phyloP scores from a whole-genome alignment of 2,797 vertebrate genomes.

The Scarus forsteni region DNA sequence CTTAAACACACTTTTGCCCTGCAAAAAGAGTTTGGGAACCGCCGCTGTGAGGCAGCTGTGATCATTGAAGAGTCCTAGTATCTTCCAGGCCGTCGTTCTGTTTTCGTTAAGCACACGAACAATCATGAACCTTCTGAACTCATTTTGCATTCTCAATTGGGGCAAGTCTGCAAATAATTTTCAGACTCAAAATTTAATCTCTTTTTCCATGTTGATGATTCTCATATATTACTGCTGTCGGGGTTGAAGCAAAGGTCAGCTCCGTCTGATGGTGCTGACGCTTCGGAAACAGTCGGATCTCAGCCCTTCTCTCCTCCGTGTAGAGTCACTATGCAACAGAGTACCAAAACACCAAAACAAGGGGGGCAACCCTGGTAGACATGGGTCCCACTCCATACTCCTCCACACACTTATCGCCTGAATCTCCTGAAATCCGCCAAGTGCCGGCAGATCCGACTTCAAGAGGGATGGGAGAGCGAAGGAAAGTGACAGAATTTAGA shows the following conservation, averaged over 20 bases:
- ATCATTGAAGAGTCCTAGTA: too few relatives aligned
- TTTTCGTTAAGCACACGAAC: conserved; percentile 31
- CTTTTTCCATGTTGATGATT: conserved; percentile 59
- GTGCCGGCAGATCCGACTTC: conserved; percentile 60
- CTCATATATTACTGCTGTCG: conserved; percentile 56
- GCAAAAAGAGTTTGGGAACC: too few relatives aligned
- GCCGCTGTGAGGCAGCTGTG: too few relatives aligned
- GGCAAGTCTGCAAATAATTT: conserved; percentile 49
- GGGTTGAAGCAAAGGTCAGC: conserved; percentile 57
- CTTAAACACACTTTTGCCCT: too few relatives aligned
- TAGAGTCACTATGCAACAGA: conserved; percentile 80
- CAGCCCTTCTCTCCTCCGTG: conserved; percentile 41
- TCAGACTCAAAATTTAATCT: conserved; percentile 40
- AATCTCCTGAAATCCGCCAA: conserved; percentile 73
- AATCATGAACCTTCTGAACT: conserved; percentile 55
- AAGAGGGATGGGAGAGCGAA: conserved; percentile 46
- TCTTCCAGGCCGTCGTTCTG: background rate
- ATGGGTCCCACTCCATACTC: conserved; percentile 61
- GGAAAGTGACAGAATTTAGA: conserved; percentile 48
- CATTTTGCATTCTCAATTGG: conserved; percentile 36
- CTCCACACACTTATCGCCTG: conserved; percentile 63
- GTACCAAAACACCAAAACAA: conserved; percentile 80
- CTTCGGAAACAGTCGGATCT: conserved; percentile 79
- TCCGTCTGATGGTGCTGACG: conserved; percentile 59
- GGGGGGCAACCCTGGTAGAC: conserved; percentile 67